Evolutionary conservation across 2,113 vertebrate species (phyloP).

Genomic region (Seriola dumerili): DNA sequence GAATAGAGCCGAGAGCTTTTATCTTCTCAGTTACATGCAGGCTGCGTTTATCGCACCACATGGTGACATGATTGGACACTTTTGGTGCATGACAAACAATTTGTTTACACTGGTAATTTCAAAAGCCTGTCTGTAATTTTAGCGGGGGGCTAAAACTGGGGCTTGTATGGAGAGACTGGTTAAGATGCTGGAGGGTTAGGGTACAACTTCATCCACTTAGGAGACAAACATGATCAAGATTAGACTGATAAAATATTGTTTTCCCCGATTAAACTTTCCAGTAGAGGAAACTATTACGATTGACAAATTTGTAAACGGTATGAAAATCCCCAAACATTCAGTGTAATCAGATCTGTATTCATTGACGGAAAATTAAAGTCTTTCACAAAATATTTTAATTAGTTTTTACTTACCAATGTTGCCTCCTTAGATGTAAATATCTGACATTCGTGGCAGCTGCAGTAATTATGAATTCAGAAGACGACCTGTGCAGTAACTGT

Average conservation of each 20-base stretch:
- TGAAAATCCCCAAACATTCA: not conserved
- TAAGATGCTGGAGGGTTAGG: constrained; percentile 7
- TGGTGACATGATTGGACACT: constrained; percentile 71
- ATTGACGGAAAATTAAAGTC: not conserved
- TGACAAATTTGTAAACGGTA: not conserved
- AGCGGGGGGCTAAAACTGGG: constrained; percentile 11
- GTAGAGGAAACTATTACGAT: not conserved
- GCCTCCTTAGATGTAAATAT: constrained; percentile 12
- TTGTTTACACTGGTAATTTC: constrained; percentile 48
- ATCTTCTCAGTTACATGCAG: constrained; percentile 78
- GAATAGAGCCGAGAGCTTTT: constrained; percentile 75
- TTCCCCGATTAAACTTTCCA: not conserved
- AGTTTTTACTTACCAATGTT: not conserved
- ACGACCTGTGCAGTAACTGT: constrained; percentile 45
- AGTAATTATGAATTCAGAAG: constrained; percentile 50
- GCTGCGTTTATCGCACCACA: constrained; percentile 70
- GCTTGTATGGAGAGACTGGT: not conserved
- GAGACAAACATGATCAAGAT: constrained; percentile 19
- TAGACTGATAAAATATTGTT: not conserved
- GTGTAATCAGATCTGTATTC: not conserved
- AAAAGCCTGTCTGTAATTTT: constrained; percentile 53
- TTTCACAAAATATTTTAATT: not conserved
- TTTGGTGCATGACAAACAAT: constrained; percentile 56
- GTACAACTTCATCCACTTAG: constrained; percentile 9
- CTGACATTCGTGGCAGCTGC: not conserved